Conservation (phyloP, 2,113 vertebrate genomes). For the Aptenodytes forsteri region DNA sequence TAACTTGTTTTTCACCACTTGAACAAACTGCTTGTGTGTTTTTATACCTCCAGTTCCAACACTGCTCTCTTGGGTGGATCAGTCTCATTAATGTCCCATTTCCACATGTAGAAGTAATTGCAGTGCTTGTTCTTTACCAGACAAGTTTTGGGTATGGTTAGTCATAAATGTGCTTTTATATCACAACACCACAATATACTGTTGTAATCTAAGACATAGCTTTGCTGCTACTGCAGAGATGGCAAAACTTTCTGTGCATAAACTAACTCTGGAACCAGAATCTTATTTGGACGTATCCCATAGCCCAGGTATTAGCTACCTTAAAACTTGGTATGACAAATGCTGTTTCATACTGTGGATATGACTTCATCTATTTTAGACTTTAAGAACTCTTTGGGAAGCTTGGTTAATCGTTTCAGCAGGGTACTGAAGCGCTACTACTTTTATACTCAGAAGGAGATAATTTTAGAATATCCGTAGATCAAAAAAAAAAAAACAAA, state of each 20-base stretch:
- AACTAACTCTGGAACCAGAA: neutral
- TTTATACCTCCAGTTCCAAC: neutral
- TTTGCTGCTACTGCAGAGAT: neutral
- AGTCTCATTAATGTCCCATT: neutral
- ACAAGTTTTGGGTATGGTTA: neutral
- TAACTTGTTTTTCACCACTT: neutral
- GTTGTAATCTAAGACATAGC: neutral
- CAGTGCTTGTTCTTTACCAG: neutral
- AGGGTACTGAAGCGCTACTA: neutral
- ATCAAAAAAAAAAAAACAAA: neutral
- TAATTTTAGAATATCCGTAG: neutral
- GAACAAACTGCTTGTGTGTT: neutral
- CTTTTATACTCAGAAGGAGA: neutral
- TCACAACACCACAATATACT: neutral
- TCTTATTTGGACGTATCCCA: neutral
- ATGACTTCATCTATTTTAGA: neutral
- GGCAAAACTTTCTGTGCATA: neutral
- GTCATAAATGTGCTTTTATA: neutral
- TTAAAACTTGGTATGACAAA: neutral
- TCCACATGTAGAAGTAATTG: neutral
- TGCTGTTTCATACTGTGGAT: neutral
- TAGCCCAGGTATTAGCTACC: neutral
- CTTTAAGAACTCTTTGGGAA: neutral
- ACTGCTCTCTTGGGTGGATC: neutral
- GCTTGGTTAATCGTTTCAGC: neutral